phyloP scores from a whole-genome alignment of 2,888 invertebrate genomes.

The Sialis fuliginosa region DNA sequence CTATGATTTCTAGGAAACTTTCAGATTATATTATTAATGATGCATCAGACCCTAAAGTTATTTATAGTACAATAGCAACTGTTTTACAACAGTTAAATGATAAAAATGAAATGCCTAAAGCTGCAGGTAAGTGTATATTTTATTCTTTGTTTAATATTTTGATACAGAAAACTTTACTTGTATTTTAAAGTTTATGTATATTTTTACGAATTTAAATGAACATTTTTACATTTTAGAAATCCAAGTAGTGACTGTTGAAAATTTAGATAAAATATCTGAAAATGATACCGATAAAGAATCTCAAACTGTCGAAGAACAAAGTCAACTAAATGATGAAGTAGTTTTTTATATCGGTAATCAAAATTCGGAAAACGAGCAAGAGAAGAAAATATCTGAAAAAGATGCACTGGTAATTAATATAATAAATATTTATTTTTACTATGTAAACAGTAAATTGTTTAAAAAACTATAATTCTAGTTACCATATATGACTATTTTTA shows the following conservation, averaged over 20 bases:
- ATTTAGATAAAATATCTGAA: slow-evolving; percentile 8
- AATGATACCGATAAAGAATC: not conserved
- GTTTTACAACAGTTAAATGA: too few relatives aligned
- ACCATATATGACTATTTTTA: too few relatives aligned
- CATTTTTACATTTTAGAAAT: not conserved
- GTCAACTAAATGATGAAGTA: not conserved
- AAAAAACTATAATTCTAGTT: too few relatives aligned
- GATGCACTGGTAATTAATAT: too few relatives aligned
- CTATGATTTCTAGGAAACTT: slow-evolving; percentile 40
- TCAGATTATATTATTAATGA: slow-evolving; percentile 30
- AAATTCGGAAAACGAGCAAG: not conserved
- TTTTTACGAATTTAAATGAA: slow-evolving; percentile 3
- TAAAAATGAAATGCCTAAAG: slow-evolving; percentile 13
- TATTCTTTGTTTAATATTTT: too few relatives aligned
- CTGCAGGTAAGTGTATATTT: slow-evolving; percentile 10
- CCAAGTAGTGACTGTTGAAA: slow-evolving; percentile 8
- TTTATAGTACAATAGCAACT: slow-evolving; percentile 19
- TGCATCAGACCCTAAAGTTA: slow-evolving; percentile 31
- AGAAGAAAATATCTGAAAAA: not conserved
- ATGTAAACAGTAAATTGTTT: too few relatives aligned
- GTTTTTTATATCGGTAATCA: not conserved
- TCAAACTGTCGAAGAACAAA: not conserved
- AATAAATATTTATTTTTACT: too few relatives aligned
- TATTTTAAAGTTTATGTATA: too few relatives aligned
- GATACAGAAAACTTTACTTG: too few relatives aligned